Base-by-base conservation (phyloP, 1,140 invertebrate species). In the Drosophila murphyi region DNA sequence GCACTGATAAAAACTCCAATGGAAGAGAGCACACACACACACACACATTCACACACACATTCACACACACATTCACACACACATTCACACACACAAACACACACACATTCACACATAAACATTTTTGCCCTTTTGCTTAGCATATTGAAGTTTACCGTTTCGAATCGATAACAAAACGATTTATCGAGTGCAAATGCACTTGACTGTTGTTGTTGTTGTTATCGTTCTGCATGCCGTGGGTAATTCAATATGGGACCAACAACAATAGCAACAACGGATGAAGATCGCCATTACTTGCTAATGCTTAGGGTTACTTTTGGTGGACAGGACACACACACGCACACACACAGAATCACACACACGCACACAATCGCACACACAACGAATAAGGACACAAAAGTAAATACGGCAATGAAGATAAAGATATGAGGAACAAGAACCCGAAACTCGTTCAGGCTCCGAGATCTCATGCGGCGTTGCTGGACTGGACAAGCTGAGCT, bases 301-400 rank as follows among this genome's bases (percentile, higher is more conserved):
- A 71, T 80, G 61, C 61, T 48, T 31, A 56, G 83, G 80, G 68
- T 83, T 63, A 75, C 37, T 48, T 81, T 83, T 51, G 32, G 28
- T 55, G 63, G 69, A 60, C 69, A 80, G 72, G 72, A 80, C 62
- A 62, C 56, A 56, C 39, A 71, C 35, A 61, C 59, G 52, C 60
- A 47, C 76, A 35, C 41, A 28, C 34, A 32, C 48, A 8, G 0
- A 20, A 20, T 20, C 43, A 20, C 31, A 35, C 32, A 41, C 12
- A 20, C 31, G 31, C 32, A 41, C 61, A 51, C 20, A 20, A 20
- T 20, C 65, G 73, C 34, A 75, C 50, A 74, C 68, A 68, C 59
- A 20, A 65, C 85, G 83, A 88, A 88, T 88, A 88, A 88, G 83
- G 83, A 88, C 83, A 89, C 85, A 80, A 88, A 82, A 83, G 62